Evolutionary conservation across 2,113 vertebrate genomes (phyloP).

Genomic region (Rostratula benghalensis): DNA sequence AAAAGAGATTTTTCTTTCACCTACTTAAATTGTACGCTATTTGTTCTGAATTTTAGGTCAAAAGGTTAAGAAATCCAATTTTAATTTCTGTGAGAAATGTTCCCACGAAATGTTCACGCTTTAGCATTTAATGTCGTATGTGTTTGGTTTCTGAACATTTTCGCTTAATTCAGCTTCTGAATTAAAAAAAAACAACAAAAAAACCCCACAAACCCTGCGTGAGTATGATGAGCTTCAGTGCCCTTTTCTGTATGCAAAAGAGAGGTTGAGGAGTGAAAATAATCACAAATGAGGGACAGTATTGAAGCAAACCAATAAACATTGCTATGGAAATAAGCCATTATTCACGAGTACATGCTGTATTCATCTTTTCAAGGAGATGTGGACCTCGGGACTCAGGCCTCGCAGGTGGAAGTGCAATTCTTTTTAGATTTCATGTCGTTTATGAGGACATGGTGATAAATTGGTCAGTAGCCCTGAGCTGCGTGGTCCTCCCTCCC

Average conservation of each 20-base stretch:
- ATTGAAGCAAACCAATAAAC: background rate
- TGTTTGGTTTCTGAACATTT: background rate
- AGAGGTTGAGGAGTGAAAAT: background rate
- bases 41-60: background rate
- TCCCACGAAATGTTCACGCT: background rate
- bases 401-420: background rate
- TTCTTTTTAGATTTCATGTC: background rate
- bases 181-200: background rate
- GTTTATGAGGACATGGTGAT: background rate
- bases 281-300: background rate
- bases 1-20: background rate
- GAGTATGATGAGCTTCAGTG: background rate
- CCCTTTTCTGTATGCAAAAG: background rate
- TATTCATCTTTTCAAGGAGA: background rate
- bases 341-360: background rate
- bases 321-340: background rate
- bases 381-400: accelerated
- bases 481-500: background rate
- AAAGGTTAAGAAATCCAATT: background rate
- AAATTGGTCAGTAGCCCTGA: background rate
- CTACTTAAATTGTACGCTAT: background rate
- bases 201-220: background rate
- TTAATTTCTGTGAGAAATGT: background rate
- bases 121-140: background rate
- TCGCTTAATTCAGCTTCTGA: background rate